phyloP scores from a whole-genome alignment of 2,888 invertebrate genomes.

The Noctuana brunneofusca region DNA sequence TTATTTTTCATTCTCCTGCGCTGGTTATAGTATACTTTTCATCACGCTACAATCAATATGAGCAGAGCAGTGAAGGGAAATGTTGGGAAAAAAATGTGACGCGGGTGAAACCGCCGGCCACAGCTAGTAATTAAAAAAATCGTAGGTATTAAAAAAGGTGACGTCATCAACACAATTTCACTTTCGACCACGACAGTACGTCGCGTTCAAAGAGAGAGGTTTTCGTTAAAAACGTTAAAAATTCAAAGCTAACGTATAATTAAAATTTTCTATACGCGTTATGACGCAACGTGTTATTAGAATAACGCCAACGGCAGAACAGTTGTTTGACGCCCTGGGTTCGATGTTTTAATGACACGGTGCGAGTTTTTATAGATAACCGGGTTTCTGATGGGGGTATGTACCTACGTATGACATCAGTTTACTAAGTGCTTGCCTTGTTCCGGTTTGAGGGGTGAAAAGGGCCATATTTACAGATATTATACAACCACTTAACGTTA shows the following conservation, averaged over 20 bases:
- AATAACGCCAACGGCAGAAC: slow-evolving; percentile 40
- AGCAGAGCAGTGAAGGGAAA: too few relatives aligned
- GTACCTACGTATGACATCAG: not conserved
- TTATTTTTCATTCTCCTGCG: too few relatives aligned
- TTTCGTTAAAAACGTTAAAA: slow-evolving; percentile 53
- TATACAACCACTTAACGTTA: too few relatives aligned
- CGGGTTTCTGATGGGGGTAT: not conserved
- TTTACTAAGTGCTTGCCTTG: not conserved
- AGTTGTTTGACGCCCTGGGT: slow-evolving; percentile 42
- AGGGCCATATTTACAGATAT: too few relatives aligned
- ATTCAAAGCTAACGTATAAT: slow-evolving; percentile 41
- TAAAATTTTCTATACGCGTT: slow-evolving; percentile 39
- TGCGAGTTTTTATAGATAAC: slow-evolving; percentile 4
- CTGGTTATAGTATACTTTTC: too few relatives aligned
- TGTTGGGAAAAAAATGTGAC: too few relatives aligned
- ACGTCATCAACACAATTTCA: slow-evolving; percentile 16
- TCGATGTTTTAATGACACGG: slow-evolving; percentile 30
- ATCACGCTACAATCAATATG: too few relatives aligned
- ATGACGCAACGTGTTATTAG: slow-evolving; percentile 43
- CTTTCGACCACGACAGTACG: slow-evolving; percentile 43
- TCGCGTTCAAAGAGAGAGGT: slow-evolving; percentile 46
- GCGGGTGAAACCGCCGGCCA: too few relatives aligned
- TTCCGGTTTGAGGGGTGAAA: not conserved
- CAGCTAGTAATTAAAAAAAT: too few relatives aligned
- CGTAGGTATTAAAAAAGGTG: too few relatives aligned